Evolutionary conservation across 1,140 invertebrate genomes (phyloP).

Genomic region (Drosophila pallidifrons): DNA sequence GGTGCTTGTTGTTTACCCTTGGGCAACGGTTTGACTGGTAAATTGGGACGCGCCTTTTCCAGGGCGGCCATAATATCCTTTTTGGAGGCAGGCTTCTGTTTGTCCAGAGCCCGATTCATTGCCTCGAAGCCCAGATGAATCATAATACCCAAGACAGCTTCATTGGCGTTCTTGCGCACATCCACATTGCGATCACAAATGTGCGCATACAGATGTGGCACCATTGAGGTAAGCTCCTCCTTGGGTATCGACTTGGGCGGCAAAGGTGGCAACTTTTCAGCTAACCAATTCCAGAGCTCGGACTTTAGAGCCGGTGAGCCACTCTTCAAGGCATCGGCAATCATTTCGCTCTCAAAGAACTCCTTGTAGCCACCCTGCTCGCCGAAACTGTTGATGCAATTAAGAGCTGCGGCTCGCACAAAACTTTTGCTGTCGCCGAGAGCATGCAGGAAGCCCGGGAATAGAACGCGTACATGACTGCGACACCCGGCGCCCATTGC

Average conservation of each 20-base stretch:
- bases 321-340: conserved; percentile 92
- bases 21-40: conserved; percentile 93
- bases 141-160: conserved; percentile 96
- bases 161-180: conserved; percentile 95
- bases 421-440: conserved; percentile 90
- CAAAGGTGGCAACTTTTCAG: conserved; percentile 91
- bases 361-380: conserved; percentile 92
- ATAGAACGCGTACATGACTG: conserved; percentile 91
- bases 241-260: conserved; percentile 90
- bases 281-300: conserved; percentile 94
- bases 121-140: conserved; percentile 95
- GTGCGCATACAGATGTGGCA: conserved; percentile 92
- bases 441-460: conserved; percentile 93
- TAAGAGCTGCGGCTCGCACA: conserved; percentile 91
- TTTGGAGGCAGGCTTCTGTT: conserved; percentile 95
- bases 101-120: conserved; percentile 92
- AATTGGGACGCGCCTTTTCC: conserved; percentile 93
- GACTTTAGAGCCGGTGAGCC: conserved; percentile 93
- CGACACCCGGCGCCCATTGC: conserved; percentile 93
- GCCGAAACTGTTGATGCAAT: conserved; percentile 93
- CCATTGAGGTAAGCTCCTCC: conserved; percentile 92
- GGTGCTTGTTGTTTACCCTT: conserved; percentile 86
- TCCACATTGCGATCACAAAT: conserved; percentile 96
- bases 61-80: conserved; percentile 91
- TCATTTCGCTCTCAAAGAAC: conserved; percentile 94